A percentile compares a stretch with the other conserved stretches of the same genome.
Evolutionary conservation across 2,113 vertebrate species (phyloP).

Genomic region (Catharus bicknelli): DNA sequence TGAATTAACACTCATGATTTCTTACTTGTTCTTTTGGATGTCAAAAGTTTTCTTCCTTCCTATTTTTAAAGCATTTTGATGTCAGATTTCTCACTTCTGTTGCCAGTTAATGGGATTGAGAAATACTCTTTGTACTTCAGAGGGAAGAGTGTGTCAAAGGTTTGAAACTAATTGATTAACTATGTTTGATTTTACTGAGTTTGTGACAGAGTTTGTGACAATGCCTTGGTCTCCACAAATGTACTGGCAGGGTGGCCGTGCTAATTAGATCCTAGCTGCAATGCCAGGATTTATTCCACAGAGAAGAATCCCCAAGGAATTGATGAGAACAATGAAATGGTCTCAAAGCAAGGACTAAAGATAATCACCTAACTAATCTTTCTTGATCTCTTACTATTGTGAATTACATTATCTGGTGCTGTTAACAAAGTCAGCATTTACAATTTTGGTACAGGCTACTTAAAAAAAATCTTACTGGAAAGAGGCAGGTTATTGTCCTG

Average conservation of each 20-base stretch:
- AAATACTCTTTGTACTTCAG: neutral
- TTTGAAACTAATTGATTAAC: constrained; percentile 14
- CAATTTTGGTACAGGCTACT: neutral
- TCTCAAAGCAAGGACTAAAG: neutral
- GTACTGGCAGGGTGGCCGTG: neutral
- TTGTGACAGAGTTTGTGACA: neutral
- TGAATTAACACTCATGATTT: neutral
- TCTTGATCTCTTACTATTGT: neutral
- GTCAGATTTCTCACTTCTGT: neutral
- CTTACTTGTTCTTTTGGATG: neutral
- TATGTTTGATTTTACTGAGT: neutral
- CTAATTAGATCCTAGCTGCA: neutral
- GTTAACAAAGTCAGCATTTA: neutral
- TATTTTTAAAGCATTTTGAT: neutral
- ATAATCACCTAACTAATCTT: neutral
- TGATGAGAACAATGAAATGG: neutral
- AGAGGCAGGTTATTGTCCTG: neutral
- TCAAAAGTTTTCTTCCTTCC: neutral
- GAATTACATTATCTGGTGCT: neutral
- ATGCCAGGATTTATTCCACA: neutral
- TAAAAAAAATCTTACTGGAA: neutral
- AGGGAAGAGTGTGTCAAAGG: neutral
- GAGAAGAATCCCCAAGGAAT: neutral
- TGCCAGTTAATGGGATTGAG: neutral
- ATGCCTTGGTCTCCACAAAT: neutral